These are phyloP conservation scores for Myrmophylax atrothorax DNA, from an alignment of 2,113 vertebrate species.

Conservation along the genomic window DNA sequence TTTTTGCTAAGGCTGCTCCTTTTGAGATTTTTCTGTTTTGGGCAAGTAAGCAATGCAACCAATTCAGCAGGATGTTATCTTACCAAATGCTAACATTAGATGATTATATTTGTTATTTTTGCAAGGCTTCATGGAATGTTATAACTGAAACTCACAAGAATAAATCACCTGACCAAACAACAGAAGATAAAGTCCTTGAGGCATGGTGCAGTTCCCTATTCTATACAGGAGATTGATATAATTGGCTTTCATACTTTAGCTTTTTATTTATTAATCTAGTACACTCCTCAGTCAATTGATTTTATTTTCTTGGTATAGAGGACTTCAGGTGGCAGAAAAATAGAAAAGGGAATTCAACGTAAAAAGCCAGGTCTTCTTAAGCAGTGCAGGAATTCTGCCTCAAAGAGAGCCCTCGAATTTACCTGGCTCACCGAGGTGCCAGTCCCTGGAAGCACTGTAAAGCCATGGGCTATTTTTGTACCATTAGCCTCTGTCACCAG, in stretches of 20 bases:
- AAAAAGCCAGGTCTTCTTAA: not conserved
- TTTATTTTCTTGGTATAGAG: not conserved
- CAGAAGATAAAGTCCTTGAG: not conserved
- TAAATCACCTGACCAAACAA: not conserved
- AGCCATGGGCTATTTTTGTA: not conserved
- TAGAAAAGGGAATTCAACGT: not conserved
- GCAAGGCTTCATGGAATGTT: not conserved
- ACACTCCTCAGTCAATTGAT: rapidly evolving
- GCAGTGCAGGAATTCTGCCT: not conserved
- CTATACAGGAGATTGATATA: not conserved
- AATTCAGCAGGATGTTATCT: not conserved
- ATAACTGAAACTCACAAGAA: not conserved
- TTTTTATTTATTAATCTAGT: not conserved
- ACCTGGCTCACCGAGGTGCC: not conserved
- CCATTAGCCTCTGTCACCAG: not conserved
- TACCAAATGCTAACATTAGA: not conserved
- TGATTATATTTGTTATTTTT: not conserved
- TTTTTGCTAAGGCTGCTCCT: not conserved
- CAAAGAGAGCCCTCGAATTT: not conserved
- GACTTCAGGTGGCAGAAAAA: not conserved
- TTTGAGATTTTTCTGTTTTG: not conserved
- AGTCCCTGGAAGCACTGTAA: not conserved
- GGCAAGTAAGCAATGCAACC: not conserved
- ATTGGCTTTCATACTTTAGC: not conserved
- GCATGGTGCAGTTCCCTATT: not conserved